A percentile compares a stretch with the other conserved stretches of the same genome.
Evolutionary conservation across 2,888 invertebrate species (phyloP).

Genomic region (Pammene fasciana): DNA sequence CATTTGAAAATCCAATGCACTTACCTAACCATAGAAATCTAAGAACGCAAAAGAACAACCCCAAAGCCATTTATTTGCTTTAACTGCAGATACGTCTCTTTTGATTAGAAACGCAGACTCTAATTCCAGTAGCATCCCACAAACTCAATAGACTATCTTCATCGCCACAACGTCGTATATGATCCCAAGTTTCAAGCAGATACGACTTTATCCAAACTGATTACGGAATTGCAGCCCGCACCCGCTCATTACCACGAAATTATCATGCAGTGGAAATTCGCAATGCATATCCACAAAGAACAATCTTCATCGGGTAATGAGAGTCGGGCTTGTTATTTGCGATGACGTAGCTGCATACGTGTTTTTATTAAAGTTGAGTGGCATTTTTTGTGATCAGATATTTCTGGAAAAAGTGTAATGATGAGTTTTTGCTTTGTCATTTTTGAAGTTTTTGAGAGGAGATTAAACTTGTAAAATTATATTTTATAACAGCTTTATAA

Average conservation of each 20-base stretch:
- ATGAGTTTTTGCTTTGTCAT: background rate
- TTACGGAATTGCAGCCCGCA: conserved; percentile 50
- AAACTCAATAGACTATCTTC: conserved; percentile 49
- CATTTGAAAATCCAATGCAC: too few species aligned
- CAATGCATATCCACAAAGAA: conserved; percentile 46
- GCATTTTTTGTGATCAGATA: conserved; percentile 4
- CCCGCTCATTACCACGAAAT: conserved; percentile 63
- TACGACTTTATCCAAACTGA: background rate
- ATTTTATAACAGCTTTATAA: too few species aligned
- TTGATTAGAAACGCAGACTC: conserved; percentile 10
- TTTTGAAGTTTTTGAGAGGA: background rate
- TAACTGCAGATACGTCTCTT: conserved; percentile 20
- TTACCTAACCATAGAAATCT: background rate
- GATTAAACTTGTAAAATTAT: too few species aligned
- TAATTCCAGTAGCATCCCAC: conserved; percentile 55
- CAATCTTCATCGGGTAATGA: conserved; percentile 57
- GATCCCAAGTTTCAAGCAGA: background rate
- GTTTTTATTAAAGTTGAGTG: conserved; percentile 40
- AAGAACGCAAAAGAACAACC: background rate
- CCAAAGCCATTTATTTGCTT: background rate
- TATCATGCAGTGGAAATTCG: conserved; percentile 53
- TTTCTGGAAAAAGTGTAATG: conserved; percentile 3
- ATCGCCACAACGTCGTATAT: conserved; percentile 5
- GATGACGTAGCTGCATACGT: conserved; percentile 54
- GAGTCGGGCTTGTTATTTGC: conserved; percentile 55